A percentile compares a stretch with the other conserved stretches of the same genome.
phyloP scores from a whole-genome alignment of 2,113 vertebrate species.

The Aphelocoma coerulescens region DNA sequence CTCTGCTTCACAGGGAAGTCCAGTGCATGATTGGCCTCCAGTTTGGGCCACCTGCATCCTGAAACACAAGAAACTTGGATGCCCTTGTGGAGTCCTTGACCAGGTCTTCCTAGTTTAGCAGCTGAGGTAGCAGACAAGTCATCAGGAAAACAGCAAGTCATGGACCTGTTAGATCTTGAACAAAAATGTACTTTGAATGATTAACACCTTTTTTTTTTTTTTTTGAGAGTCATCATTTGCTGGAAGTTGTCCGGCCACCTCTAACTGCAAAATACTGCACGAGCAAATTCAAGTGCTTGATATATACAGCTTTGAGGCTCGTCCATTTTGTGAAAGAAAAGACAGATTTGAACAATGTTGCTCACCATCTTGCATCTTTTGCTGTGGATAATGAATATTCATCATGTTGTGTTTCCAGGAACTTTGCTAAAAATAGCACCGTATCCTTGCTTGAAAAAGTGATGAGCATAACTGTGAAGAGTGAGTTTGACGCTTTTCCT shows the following conservation, averaged over 20 bases:
- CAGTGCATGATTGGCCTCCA: background rate
- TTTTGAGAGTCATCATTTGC: background rate
- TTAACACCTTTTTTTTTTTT: background rate
- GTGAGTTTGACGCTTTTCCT: background rate
- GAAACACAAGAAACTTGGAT: background rate
- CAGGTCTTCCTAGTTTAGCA: background rate
- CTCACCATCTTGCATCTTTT: background rate
- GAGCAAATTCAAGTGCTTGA: background rate
- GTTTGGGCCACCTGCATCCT: background rate
- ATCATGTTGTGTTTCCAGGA: constrained; percentile 18
- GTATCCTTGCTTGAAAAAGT: background rate
- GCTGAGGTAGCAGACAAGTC: background rate
- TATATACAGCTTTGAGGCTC: background rate
- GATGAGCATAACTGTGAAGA: background rate
- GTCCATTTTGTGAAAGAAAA: background rate
- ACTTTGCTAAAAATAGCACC: constrained; percentile 1
- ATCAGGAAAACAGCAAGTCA: background rate
- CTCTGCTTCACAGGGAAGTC: background rate
- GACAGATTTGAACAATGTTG: background rate
- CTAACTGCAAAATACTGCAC: background rate
- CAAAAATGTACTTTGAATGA: background rate
- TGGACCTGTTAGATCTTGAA: background rate
- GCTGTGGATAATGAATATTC: constrained; percentile 13
- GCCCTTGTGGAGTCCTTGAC: background rate
- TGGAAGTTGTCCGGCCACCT: background rate